phyloP scores from a whole-genome alignment of 2,797 vertebrate genomes.

The Sarcoramphus papa region DNA sequence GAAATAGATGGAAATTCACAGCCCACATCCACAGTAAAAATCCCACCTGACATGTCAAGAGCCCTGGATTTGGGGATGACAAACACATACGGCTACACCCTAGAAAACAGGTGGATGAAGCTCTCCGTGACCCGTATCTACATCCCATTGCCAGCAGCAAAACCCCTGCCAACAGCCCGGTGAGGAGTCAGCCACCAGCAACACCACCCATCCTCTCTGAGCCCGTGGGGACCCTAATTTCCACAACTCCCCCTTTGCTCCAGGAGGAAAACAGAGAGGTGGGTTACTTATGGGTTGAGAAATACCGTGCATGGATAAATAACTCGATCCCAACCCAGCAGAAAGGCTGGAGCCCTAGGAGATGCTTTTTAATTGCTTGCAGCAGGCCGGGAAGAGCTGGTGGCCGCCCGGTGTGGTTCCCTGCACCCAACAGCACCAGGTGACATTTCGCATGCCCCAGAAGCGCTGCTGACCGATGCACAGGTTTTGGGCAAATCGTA shows the following conservation, averaged over 20 bases:
- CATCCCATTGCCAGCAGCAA: background rate
- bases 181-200: background rate
- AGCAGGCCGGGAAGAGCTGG: background rate
- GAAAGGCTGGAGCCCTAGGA: background rate
- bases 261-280: background rate
- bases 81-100: fast-evolving
- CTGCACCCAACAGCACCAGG: background rate
- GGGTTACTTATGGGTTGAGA: background rate
- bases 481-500: background rate
- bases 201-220: background rate
- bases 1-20: background rate
- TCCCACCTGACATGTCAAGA: background rate
- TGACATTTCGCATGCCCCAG: background rate
- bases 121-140: background rate
- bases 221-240: background rate
- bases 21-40: background rate
- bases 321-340: background rate
- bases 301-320: background rate
- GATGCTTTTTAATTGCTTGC: background rate
- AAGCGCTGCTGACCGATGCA: background rate
- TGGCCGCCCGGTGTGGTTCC: fast-evolving
- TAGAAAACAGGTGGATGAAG: background rate
- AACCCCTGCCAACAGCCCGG: background rate
- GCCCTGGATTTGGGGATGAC: background rate
- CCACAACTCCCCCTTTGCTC: background rate